These are phyloP conservation scores for Drosophila peninsularis DNA, from an alignment of 2,888 invertebrate genomes.

Conservation along the genomic window DNA sequence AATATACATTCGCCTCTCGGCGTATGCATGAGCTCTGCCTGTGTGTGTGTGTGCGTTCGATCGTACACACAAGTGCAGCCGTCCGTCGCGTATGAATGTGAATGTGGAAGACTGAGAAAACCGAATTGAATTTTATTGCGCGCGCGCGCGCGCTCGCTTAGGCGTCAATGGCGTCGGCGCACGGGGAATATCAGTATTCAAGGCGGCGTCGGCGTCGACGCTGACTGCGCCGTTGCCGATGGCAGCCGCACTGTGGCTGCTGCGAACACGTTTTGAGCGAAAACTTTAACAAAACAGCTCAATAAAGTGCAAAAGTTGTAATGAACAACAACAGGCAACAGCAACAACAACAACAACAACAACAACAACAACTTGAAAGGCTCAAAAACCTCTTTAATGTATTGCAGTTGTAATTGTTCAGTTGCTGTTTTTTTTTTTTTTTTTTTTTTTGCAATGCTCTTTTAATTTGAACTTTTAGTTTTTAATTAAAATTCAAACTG, in stretches of 20 bases:
- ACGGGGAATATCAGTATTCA: slow-evolving; percentile 47
- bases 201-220: slow-evolving; percentile 25
- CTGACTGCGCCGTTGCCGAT: background rate
- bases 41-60: background rate
- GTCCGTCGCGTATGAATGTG: slow-evolving; percentile 5
- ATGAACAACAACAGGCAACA: slow-evolving; percentile 2
- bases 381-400: slow-evolving; percentile 18
- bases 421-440: background rate
- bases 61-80: slow-evolving; percentile 5
- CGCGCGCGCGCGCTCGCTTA: slow-evolving; percentile 33
- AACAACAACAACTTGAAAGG: slow-evolving; percentile 18
- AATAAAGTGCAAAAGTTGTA: slow-evolving; percentile 68
- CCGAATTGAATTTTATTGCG: slow-evolving; percentile 68
- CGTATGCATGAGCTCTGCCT: background rate
- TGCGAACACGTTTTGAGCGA: slow-evolving; percentile 64
- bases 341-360: background rate
- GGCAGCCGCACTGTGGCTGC: slow-evolving; percentile 22
- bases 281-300: slow-evolving; percentile 59
- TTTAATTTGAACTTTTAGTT: slow-evolving; percentile 68
- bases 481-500: slow-evolving; percentile 58
- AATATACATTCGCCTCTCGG: slow-evolving; percentile 8
- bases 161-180: slow-evolving; percentile 33
- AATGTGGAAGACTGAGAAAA: slow-evolving; percentile 39
- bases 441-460: slow-evolving; percentile 58
- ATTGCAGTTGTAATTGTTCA: slow-evolving; percentile 32